These are phyloP conservation scores for Thymelicus acteon DNA, from an alignment of 2,888 invertebrate species.

Conservation along the genomic window DNA sequence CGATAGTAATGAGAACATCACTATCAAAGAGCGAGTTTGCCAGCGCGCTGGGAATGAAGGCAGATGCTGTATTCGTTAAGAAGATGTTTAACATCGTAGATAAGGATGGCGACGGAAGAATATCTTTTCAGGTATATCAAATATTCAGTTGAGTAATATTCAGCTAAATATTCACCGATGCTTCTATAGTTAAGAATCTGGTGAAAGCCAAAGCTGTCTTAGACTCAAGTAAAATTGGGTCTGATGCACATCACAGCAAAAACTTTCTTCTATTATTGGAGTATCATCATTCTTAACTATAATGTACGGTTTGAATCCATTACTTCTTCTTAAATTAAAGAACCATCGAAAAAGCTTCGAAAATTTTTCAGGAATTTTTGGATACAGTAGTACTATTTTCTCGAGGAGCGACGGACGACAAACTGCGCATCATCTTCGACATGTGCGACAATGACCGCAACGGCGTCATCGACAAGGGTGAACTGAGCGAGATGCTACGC, in stretches of 20 bases:
- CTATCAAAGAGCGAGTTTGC: conserved; percentile 97
- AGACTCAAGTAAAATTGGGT: too few relatives aligned
- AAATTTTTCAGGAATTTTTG: conserved; percentile 89
- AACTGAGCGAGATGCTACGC: conserved; percentile 96
- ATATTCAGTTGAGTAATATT: not conserved
- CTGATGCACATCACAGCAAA: too few relatives aligned
- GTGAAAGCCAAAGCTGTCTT: too few relatives aligned
- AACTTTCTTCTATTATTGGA: too few relatives aligned
- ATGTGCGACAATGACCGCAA: conserved; percentile 98
- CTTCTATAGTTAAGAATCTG: too few relatives aligned
- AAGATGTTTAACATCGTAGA: conserved; percentile 99
- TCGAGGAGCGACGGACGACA: conserved; percentile 96
- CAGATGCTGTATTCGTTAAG: conserved; percentile 97
- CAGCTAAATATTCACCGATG: too few relatives aligned
- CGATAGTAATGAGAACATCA: conserved; percentile 97
- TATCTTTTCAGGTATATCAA: conserved; percentile 92
- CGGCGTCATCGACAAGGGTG: conserved; percentile 96
- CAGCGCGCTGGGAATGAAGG: conserved; percentile 97
- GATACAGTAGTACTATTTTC: conserved; percentile 97
- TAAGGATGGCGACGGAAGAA: conserved; percentile 96
- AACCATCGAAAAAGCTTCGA: not conserved
- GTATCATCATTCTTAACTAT: too few relatives aligned
- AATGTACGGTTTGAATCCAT: too few relatives aligned
- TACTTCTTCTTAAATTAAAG: too few relatives aligned
- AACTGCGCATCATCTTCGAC: conserved; percentile 96